These are phyloP conservation scores for Mesorhabditis spiculigera DNA, from an alignment of 2,888 invertebrate species.

Conservation along the genomic window DNA sequence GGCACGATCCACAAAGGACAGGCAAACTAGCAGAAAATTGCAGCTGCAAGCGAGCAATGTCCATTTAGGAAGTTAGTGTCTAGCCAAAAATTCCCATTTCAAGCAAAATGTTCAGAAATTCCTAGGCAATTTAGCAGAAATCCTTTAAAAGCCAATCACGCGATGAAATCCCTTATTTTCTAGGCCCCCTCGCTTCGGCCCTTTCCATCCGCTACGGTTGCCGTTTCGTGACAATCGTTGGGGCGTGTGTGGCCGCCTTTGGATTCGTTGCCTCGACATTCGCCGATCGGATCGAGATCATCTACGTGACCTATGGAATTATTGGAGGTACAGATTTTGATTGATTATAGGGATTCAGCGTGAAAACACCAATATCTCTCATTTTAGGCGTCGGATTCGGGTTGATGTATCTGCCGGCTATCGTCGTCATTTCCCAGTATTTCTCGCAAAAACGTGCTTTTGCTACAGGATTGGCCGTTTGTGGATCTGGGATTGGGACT, in stretches of 20 bases:
- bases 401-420: slow-evolving; percentile 92
- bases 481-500: slow-evolving; percentile 93
- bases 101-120: not conserved
- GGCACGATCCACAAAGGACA: no score
- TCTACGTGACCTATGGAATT: slow-evolving; percentile 86
- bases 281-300: slow-evolving; percentile 66
- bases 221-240: slow-evolving; percentile 81
- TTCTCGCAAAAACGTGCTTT: slow-evolving; percentile 88
- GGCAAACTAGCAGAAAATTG: no score
- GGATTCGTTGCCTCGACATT: slow-evolving; percentile 79
- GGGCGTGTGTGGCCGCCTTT: slow-evolving; percentile 71
- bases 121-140: not conserved
- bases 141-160: no score
- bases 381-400: slow-evolving; percentile 83
- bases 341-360: not conserved
- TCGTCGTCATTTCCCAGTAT: slow-evolving; percentile 93
- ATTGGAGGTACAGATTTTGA: slow-evolving; percentile 69
- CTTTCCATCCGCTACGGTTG: slow-evolving; percentile 94
- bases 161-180: slow-evolving; percentile 9
- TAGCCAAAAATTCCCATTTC: no score
- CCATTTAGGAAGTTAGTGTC: no score
- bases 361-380: not conserved
- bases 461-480: slow-evolving; percentile 88
- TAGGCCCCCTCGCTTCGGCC: slow-evolving; percentile 91
- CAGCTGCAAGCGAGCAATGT: no score